These are phyloP conservation scores for Setipinna tenuifilis DNA, from an alignment of 2,797 vertebrate genomes.

Conservation along the genomic window DNA sequence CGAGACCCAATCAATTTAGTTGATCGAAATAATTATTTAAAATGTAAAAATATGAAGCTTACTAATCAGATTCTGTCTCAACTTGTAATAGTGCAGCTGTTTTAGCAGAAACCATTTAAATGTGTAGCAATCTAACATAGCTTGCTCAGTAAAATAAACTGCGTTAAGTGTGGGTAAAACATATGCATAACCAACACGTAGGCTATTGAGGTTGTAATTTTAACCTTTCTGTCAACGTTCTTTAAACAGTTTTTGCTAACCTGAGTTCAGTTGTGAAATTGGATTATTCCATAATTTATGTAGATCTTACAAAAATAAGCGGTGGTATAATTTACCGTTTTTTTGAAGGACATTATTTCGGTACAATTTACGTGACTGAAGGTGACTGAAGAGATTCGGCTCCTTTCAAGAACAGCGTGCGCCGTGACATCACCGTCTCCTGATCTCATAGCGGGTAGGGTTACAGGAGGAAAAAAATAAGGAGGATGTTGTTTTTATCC, in stretches of 20 bases:
- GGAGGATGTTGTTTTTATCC: conserved; percentile 39
- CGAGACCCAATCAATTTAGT: neutral
- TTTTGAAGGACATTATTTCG: too few species aligned
- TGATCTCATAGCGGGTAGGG: conserved; percentile 48
- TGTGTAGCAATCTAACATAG: too few species aligned
- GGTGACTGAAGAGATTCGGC: conserved; percentile 32
- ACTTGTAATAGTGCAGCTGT: neutral
- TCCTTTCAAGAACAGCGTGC: conserved; percentile 17
- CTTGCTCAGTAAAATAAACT: neutral
- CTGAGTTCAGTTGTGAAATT: neutral
- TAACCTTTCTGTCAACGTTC: neutral
- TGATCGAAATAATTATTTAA: neutral
- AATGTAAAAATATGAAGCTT: neutral
- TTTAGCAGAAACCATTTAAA: too few species aligned
- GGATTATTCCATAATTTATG: too few species aligned
- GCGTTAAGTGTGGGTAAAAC: neutral
- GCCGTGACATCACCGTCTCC: conserved; percentile 53
- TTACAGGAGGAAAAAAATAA: conserved; percentile 40
- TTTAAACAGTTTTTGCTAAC: neutral
- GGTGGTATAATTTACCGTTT: too few species aligned
- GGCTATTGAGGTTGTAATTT: too few species aligned
- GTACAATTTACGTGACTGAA: too few species aligned
- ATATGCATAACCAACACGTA: neutral
- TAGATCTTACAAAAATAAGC: too few species aligned
- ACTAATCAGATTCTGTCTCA: neutral